Conservation (phyloP, 2,113 vertebrate genomes). For the Leuciscus idus region DNA sequence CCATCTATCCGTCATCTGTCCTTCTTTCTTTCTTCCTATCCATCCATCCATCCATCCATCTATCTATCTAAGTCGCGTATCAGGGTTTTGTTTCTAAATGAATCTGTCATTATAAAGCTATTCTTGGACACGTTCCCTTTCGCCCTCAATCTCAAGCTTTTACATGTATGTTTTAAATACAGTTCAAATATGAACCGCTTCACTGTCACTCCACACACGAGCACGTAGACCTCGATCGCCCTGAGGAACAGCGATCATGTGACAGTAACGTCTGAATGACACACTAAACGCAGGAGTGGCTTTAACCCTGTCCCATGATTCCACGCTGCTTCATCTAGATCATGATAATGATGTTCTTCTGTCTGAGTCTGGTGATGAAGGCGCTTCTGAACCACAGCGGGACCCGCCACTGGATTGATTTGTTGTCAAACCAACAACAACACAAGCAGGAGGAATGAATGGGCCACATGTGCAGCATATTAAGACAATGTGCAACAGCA, state of each 20-base stretch:
- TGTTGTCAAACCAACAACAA: constrained; percentile 51
- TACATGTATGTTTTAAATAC: neutral
- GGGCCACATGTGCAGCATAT: neutral
- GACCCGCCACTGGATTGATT: constrained; percentile 62
- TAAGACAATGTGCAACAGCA: neutral
- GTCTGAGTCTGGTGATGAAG: constrained; percentile 55
- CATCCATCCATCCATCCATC: no score
- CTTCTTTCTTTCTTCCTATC: no score
- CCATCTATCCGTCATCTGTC: no score
- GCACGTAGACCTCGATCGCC: no score
- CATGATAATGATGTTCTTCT: constrained; percentile 57
- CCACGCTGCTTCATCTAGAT: constrained; percentile 31
- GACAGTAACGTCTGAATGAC: neutral
- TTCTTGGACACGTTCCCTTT: no score
- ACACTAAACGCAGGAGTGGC: neutral
- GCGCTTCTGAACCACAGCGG: constrained; percentile 20
- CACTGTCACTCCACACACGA: neutral
- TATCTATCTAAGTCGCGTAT: no score
- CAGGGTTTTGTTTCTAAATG: no score
- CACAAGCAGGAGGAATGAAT: constrained; percentile 48
- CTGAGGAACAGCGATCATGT: constrained; percentile 42
- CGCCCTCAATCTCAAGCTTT: neutral
- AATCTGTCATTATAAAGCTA: no score
- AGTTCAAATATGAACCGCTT: neutral
- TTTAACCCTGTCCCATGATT: neutral